phyloP scores from a whole-genome alignment of 2,888 invertebrate genomes.

The Rotaria socialis region DNA sequence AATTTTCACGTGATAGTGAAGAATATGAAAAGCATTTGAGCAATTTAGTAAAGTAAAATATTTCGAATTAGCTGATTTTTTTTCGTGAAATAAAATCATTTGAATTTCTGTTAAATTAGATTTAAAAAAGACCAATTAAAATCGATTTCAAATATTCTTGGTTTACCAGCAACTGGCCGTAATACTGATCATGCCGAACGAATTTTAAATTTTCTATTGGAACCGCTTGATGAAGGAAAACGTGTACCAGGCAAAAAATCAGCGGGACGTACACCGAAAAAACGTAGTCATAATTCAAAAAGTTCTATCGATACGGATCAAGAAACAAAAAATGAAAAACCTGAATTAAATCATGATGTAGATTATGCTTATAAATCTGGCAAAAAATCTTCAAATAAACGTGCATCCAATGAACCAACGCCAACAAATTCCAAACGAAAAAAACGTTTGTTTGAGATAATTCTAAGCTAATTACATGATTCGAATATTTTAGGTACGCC shows the following conservation, averaged over 20 bases:
- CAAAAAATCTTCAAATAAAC: not conserved
- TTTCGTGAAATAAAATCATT: not conserved
- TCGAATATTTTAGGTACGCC: not conserved
- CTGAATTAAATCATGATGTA: not conserved
- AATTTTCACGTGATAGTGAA: not conserved
- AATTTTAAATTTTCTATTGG: not conserved
- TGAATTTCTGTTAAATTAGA: not conserved
- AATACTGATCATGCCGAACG: slow-evolving; percentile 14
- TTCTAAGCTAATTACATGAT: not conserved
- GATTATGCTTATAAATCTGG: no score
- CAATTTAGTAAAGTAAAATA: not conserved
- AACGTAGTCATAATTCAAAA: not conserved
- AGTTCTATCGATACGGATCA: not conserved
- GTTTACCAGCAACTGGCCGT: not conserved
- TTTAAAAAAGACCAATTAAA: not conserved
- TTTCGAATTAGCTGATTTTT: no score
- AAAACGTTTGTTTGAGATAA: not conserved
- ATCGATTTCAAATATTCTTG: not conserved
- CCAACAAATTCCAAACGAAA: not conserved
- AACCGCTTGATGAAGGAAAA: slow-evolving; percentile 22
- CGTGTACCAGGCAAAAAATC: not conserved
- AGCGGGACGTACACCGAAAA: not conserved
- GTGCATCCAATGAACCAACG: no score
- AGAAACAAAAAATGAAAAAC: no score
- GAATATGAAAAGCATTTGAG: not conserved